These are phyloP conservation scores for Branchinecta lindahli DNA, from an alignment of 1,140 invertebrate species.

Conservation along the genomic window DNA sequence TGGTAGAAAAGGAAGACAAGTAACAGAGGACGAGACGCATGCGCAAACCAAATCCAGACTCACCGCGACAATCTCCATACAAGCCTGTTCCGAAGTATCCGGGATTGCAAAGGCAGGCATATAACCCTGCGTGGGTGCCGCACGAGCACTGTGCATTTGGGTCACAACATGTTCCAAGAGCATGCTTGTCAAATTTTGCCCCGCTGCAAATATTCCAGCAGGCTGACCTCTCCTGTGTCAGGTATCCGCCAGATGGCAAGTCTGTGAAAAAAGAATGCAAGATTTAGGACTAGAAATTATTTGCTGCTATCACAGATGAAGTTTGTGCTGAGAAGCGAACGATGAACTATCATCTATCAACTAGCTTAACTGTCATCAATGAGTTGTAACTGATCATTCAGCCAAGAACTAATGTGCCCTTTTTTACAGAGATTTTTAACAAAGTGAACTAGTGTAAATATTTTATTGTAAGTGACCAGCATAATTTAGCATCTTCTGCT, in stretches of 20 bases:
- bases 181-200: slow-evolving; percentile 15
- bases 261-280: slow-evolving; percentile 36
- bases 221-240: slow-evolving; percentile 32
- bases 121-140: slow-evolving; percentile 48
- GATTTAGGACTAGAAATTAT: not conserved
- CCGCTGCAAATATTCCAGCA: slow-evolving; percentile 41
- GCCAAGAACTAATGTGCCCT: slow-evolving; percentile 12
- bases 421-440: too few species aligned
- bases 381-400: slow-evolving; percentile 14
- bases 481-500: too few species aligned
- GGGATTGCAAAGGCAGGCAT: slow-evolving; percentile 45
- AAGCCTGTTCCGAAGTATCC: slow-evolving; percentile 51
- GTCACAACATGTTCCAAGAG: slow-evolving; percentile 40
- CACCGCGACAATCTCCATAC: slow-evolving; percentile 42
- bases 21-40: too few species aligned
- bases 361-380: not conserved
- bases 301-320: too few species aligned
- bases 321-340: not conserved
- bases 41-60: slow-evolving; percentile 24
- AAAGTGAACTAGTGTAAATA: too few species aligned
- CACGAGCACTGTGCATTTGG: slow-evolving; percentile 43
- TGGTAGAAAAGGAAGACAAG: too few species aligned
- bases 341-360: not conserved
- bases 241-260: slow-evolving; percentile 42
- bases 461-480: too few species aligned